Evolutionary conservation across 2,888 invertebrate species (phyloP).

Genomic region (Andrena haemorrhoa): DNA sequence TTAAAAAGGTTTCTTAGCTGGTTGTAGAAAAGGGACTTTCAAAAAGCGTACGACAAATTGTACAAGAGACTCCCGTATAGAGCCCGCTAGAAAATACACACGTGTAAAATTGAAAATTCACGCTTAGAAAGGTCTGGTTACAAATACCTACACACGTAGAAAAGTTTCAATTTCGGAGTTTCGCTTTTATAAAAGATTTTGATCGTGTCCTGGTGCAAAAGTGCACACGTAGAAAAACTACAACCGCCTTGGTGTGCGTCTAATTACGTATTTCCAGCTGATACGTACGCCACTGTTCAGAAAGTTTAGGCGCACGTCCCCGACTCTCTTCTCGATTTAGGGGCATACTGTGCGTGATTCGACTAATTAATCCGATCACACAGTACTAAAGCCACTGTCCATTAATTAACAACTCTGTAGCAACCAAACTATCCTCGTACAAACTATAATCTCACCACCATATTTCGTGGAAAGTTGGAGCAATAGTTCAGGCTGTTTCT

Average conservation of each 20-base stretch:
- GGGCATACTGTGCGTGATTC: too few species aligned
- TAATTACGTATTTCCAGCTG: not conserved
- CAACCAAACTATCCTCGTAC: too few species aligned
- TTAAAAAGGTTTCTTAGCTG: not conserved
- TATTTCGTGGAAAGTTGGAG: not conserved
- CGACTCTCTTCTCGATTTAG: not conserved
- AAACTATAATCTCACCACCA: too few species aligned
- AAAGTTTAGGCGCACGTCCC: not conserved
- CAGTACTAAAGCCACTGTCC: too few species aligned
- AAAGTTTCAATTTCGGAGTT: conserved; percentile 20
- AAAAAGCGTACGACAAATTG: conserved; percentile 28
- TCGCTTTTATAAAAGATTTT: conserved; percentile 21
- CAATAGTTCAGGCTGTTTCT: not conserved
- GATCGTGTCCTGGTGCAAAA: conserved; percentile 20
- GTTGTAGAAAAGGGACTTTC: conserved; percentile 23
- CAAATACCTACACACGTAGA: conserved; percentile 36
- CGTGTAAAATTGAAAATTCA: conserved; percentile 15
- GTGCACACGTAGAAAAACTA: conserved; percentile 1
- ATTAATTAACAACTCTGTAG: too few species aligned
- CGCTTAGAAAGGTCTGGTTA: not conserved
- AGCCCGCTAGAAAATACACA: conserved; percentile 6
- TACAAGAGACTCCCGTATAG: not conserved
- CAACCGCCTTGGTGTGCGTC: too few species aligned
- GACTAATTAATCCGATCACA: too few species aligned
- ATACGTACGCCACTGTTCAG: not conserved